Evolutionary conservation across 1,140 invertebrate species (phyloP), one percentile per base, ranked within the genome.

Genomic region (Drosophila tropicalis): DNA sequence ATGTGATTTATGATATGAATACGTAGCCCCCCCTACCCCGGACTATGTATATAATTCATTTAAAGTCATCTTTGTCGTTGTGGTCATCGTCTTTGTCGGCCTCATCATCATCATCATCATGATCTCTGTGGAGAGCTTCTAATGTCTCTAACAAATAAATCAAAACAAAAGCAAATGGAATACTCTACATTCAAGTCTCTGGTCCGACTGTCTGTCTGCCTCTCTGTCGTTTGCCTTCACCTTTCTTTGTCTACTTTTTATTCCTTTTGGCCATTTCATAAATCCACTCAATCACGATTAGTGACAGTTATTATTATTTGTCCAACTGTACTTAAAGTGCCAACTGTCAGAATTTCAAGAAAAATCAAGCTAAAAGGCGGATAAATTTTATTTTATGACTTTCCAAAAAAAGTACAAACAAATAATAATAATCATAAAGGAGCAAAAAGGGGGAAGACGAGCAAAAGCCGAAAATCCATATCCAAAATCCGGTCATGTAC

Each of bases 211-310:
- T 34, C 29, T n/a, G 10, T 39, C 36, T 3, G 10, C 22, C 29
- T 22, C 13, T 17, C 5, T 17, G 9, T 44, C 15, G 29, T 29
- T 29, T 15, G 4, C 17, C 41, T 17, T 2, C 15, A 15, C 5
- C 15, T 15, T 44, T 6, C 1, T 44, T 41, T 12, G 10, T 40
- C 39, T 40, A 40, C 10, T n/a, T n/a, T 17, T 44, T 25, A 25
- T 17, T 15, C 15, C 17, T 19, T 19, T 47, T 51, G 17, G 7
- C 44, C 17, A 51, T 51, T 39, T 39, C 60, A 72, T 68, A 72
- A 72, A 72, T 68, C 60, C 60, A 72, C 70, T 72, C 65, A 67
- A 72, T 72, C 70, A 72, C 39, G 70, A 62, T 72, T 68, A 62
- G 65, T 67, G 70, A 72, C 70, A 72, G 70, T 68, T 72, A 72